A percentile compares a stretch with the other conserved stretches of the same genome.
phyloP scores from a whole-genome alignment of 2,888 invertebrate genomes.

The Rhogogaster chlorosoma region DNA sequence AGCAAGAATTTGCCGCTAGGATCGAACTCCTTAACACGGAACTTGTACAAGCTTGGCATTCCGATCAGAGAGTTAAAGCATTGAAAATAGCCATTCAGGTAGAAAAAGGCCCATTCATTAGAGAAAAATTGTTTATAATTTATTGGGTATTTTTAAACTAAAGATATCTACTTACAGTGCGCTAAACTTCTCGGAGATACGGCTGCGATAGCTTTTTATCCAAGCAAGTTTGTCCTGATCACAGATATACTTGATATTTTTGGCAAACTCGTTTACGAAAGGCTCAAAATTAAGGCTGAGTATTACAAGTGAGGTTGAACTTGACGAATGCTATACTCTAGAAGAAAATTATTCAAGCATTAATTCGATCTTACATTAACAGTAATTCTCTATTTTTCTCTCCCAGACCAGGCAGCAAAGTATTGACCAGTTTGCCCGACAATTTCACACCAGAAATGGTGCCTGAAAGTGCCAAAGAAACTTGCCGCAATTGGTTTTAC shows the following conservation, averaged over 20 bases:
- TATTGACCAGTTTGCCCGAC: slow-evolving; percentile 80
- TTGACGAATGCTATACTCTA: slow-evolving; percentile 26
- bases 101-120: slow-evolving; percentile 36
- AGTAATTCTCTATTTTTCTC: slow-evolving; percentile 46
- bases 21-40: slow-evolving; percentile 96
- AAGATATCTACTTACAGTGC: slow-evolving; percentile 81
- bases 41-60: slow-evolving; percentile 94
- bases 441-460: slow-evolving; percentile 90
- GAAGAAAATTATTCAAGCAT: background rate
- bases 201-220: slow-evolving; percentile 96
- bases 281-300: slow-evolving; percentile 88
- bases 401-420: slow-evolving; percentile 80
- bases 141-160: background rate
- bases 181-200: slow-evolving; percentile 95
- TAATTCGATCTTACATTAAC: background rate
- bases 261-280: slow-evolving; percentile 92
- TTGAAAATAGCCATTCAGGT: slow-evolving; percentile 96
- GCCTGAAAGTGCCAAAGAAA: slow-evolving; percentile 94
- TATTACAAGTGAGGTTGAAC: slow-evolving; percentile 80
- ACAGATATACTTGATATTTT: slow-evolving; percentile 98
- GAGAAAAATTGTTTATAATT: slow-evolving; percentile 30
- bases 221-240: slow-evolving; percentile 97
- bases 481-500: slow-evolving; percentile 99
- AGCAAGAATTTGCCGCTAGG: slow-evolving; percentile 93
- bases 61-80: slow-evolving; percentile 96